phyloP scores from a whole-genome alignment of 2,797 vertebrate genomes.

The Alectoris magna region DNA sequence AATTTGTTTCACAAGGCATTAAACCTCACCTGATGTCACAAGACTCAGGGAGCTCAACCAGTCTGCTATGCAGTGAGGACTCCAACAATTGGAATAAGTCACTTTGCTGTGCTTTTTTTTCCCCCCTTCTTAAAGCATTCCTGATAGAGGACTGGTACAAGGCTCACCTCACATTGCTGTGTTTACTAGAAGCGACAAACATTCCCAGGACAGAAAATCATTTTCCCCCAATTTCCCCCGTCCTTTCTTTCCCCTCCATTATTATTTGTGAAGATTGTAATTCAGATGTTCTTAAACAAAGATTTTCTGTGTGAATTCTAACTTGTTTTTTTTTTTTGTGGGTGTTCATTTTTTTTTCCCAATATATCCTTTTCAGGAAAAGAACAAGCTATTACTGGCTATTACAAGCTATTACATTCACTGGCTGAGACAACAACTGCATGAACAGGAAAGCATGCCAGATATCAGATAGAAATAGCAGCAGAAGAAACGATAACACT shows the following conservation, averaged over 20 bases:
- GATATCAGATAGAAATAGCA: not conserved
- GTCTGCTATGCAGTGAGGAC: not conserved
- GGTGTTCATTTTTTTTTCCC: too few relatives aligned
- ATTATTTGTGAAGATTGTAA: not conserved
- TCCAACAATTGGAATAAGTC: not conserved
- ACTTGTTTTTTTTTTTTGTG: not conserved
- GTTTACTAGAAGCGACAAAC: not conserved
- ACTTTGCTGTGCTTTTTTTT: not conserved
- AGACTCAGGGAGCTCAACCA: not conserved
- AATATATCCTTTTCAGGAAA: not conserved
- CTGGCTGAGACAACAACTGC: not conserved
- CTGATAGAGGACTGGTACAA: not conserved
- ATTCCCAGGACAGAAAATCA: not conserved
- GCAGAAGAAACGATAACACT: not conserved
- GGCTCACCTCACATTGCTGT: rapidly evolving
- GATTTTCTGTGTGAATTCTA: not conserved
- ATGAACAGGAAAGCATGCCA: not conserved
- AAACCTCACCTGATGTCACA: not conserved
- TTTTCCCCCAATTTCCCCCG: too few relatives aligned
- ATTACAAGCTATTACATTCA: not conserved
- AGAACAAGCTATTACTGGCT: not conserved
- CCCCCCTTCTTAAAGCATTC: not conserved
- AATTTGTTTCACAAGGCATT: not conserved
- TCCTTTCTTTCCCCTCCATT: not conserved
- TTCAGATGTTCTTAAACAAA: not conserved